These are phyloP conservation scores for Scomber scombrus DNA, from an alignment of 2,113 vertebrate genomes.

Conservation along the genomic window DNA sequence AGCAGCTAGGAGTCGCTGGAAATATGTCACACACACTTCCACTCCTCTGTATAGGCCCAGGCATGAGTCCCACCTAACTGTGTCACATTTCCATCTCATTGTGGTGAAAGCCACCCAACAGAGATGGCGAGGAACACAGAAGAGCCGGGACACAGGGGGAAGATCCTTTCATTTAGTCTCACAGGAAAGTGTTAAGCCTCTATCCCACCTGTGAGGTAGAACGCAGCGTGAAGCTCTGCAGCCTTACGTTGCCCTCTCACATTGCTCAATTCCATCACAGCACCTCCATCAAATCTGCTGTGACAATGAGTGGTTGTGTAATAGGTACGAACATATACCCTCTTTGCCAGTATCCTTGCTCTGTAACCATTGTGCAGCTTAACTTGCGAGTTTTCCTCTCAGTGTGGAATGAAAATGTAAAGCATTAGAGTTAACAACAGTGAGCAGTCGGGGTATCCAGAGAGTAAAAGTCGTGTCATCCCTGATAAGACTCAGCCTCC, in stretches of 20 bases:
- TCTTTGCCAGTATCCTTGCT: conserved; percentile 34
- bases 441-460: conserved; percentile 49
- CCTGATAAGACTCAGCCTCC: conserved; percentile 72
- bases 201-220: conserved; percentile 30
- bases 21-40: conserved; percentile 77
- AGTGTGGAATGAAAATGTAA: conserved; percentile 21
- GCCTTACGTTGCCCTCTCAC: conserved; percentile 43
- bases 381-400: conserved; percentile 31
- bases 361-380: conserved; percentile 27
- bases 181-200: conserved; percentile 68
- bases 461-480: conserved; percentile 68
- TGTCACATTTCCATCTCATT: conserved; percentile 80
- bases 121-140: conserved; percentile 57
- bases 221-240: conserved; percentile 39
- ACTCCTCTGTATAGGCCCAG: conserved; percentile 68
- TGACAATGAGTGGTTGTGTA: conserved; percentile 50
- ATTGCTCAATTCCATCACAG: conserved; percentile 53
- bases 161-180: conserved; percentile 75
- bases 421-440: conserved; percentile 64
- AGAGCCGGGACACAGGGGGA: conserved; percentile 51
- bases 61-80: conserved; percentile 75
- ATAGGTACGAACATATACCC: conserved; percentile 36
- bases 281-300: conserved; percentile 48
- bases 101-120: conserved; percentile 70
- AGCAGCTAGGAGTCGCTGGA: conserved; percentile 74